Evolutionary conservation across 2,797 vertebrate genomes (phyloP), one percentile per base, ranked within the genome.

Genomic region (Crocodylus rhombifer): DNA sequence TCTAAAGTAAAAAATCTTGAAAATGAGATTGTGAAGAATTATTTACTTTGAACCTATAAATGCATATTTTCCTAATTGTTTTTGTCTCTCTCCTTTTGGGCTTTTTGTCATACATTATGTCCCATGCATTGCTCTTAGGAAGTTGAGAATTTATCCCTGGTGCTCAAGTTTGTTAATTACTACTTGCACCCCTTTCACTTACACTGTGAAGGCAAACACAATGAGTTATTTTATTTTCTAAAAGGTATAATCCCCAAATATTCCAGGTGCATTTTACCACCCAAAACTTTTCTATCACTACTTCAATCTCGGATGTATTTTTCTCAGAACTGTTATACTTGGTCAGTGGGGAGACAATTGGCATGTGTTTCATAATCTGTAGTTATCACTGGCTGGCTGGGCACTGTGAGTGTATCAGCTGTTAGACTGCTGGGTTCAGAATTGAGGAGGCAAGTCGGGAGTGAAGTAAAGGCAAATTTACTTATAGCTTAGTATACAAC

Each of bases 251-350:
- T 88, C 86, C 16, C 74, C 42, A 0, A 9, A 33, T 3, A 15
- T 25, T 80, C 42, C 21, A 77, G 90, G 96, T 83, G 73, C 87
- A 88, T 88, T 92, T 69, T 67, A 86, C 62, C 30, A 83, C 83
- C 79, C 69, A 93, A 92, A 84, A 86, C 26, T n/a, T 82, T 64
- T 30, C 28, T 61, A 95, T 87, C 67, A 73, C 64, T 81, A 95
- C 61, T 65, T 83, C 85, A 95, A 80, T 80, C 79, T 96, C 82
- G 94, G 90, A 71, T 74, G 85, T 36, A 63, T 51, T 67, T 95
- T 97, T 88, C 60, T 91, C 82, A 15, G 26, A 84, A 83, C 92
- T 86, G 61, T 91, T 63, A 82, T 77, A 84, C 96, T 97, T 93
- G 67, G 63, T 42, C 75, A 80, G 23, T 89, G 58, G 56, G 89